Percentiles rank a stretch among this genome's conserved stretches.
Evolutionary conservation across 2,888 invertebrate species (phyloP).

Genomic region (Trachelus tabidus): DNA sequence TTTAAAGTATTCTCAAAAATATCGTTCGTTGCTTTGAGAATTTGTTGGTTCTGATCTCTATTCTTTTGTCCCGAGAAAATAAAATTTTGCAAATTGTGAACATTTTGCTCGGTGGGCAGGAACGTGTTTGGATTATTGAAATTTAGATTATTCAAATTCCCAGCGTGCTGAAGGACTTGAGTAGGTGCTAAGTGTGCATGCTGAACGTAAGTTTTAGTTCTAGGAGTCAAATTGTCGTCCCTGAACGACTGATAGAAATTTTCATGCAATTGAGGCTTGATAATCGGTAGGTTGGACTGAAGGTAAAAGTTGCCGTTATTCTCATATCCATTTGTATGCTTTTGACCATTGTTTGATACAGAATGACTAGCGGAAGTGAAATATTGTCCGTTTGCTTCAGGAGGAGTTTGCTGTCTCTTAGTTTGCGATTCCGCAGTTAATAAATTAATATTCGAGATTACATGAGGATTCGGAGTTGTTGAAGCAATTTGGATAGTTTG

Average conservation of each 20-base stretch:
- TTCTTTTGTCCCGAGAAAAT: conserved; percentile 18
- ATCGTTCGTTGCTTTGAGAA: conserved; percentile 44
- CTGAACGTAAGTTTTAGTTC: conserved; percentile 34
- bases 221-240: conserved; percentile 19
- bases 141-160: conserved; percentile 30
- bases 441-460: conserved; percentile 29
- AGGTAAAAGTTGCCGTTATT: conserved; percentile 30
- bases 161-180: conserved; percentile 39
- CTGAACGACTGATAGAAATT: conserved; percentile 31
- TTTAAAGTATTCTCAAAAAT: conserved; percentile 48
- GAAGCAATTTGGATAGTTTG: conserved; percentile 17
- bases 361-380: conserved; percentile 50
- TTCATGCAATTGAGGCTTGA: conserved; percentile 33
- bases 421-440: conserved; percentile 29
- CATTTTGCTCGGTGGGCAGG: conserved; percentile 22
- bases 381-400: conserved; percentile 37
- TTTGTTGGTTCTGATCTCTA: conserved; percentile 40
- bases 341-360: conserved; percentile 40
- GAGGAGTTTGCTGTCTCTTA: conserved; percentile 25
- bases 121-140: conserved; percentile 37
- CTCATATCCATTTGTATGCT: conserved; percentile 9
- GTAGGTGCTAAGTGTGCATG: conserved; percentile 48
- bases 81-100: not conserved
- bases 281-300: conserved; percentile 32
- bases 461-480: conserved; percentile 26